A percentile compares a stretch with the other conserved stretches of the same genome.
Evolutionary conservation across 1,140 invertebrate genomes (phyloP).

Genomic region (Leucophenga varia): DNA sequence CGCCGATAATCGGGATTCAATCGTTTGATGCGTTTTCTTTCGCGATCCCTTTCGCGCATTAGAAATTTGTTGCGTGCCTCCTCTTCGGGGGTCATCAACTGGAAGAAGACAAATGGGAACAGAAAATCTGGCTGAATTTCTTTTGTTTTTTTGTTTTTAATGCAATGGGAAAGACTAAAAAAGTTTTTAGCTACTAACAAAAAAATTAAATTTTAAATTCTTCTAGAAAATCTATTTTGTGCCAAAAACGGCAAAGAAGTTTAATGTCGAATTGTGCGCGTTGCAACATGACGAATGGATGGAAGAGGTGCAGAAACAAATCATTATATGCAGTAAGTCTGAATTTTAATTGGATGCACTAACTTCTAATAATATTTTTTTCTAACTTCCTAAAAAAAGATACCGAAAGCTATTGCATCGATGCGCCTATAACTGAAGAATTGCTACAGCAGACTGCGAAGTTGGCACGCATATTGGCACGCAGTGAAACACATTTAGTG

Average conservation of each 20-base stretch:
- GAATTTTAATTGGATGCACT: too few relatives aligned
- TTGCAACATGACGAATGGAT: constrained; percentile 46
- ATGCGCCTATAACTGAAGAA: constrained; percentile 66
- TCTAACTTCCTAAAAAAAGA: too few relatives aligned
- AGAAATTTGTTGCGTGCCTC: constrained; percentile 49
- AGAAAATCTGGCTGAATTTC: too few relatives aligned
- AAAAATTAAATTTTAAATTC: neutral
- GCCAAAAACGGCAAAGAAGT: constrained; percentile 35
- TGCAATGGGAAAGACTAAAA: neutral
- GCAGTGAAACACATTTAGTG: constrained; percentile 68
- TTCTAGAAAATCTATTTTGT: constrained; percentile 49
- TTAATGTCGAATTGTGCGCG: constrained; percentile 25
- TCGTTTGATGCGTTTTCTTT: constrained; percentile 45
- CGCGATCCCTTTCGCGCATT: constrained; percentile 45
- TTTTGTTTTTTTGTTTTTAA: neutral
- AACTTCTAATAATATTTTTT: neutral
- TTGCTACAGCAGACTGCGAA: constrained; percentile 66
- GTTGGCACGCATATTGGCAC: constrained; percentile 65
- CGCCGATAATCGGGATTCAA: constrained; percentile 48
- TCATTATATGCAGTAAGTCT: constrained; percentile 53
- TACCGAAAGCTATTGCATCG: constrained; percentile 49
- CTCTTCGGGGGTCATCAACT: constrained; percentile 52
- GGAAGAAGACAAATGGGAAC: constrained; percentile 37
- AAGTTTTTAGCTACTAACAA: too few relatives aligned
- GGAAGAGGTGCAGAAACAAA: constrained; percentile 45